Conservation (phyloP, 2,113 vertebrate genomes). For the Eira barbara region DNA sequence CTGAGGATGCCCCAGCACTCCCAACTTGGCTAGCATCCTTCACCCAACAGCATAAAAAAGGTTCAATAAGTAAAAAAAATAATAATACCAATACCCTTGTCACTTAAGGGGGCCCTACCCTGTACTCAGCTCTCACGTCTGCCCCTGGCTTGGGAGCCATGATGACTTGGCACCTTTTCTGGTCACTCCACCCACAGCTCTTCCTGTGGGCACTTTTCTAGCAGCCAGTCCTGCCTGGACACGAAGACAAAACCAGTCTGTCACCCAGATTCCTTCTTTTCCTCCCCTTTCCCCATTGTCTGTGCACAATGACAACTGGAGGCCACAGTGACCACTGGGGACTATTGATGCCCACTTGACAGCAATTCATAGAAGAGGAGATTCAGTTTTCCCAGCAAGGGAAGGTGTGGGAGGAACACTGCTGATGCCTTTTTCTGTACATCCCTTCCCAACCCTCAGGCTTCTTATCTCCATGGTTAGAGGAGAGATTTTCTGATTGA, state of each 20-base stretch:
- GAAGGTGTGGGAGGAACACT: background rate
- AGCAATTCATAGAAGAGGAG: background rate
- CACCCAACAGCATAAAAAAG: background rate
- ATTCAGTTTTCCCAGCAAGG: background rate
- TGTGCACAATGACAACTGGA: background rate
- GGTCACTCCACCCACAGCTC: background rate
- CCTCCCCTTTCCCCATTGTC: background rate
- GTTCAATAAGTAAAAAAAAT: background rate
- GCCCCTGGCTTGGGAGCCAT: background rate
- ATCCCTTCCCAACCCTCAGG: too few relatives aligned
- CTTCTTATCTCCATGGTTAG: background rate
- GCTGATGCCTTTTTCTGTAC: background rate
- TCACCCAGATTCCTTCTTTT: background rate
- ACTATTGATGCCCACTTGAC: background rate
- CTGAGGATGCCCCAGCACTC: background rate
- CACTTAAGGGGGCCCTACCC: too few relatives aligned
- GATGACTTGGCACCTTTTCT: background rate
- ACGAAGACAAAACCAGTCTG: background rate
- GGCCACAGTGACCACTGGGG: background rate
- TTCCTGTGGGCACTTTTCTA: background rate
- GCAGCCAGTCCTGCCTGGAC: background rate
- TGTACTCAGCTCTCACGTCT: background rate
- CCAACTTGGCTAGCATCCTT: background rate
- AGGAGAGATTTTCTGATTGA: background rate
- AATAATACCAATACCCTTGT: background rate